These are phyloP conservation scores for Odocoileus hemionus DNA, from an alignment of 2,113 vertebrate species.

Conservation along the genomic window DNA sequence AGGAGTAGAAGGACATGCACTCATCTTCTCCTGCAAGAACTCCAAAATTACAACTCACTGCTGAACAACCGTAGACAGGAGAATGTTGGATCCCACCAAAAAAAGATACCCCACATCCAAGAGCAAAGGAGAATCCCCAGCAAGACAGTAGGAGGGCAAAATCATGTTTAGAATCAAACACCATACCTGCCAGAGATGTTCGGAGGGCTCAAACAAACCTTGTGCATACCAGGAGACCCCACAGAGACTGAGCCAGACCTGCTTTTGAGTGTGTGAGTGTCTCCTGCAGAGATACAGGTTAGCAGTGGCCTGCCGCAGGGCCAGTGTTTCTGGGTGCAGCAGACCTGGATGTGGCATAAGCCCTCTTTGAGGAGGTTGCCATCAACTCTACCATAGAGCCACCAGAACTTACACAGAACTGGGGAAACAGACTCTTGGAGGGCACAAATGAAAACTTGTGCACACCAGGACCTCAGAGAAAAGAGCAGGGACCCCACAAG, in stretches of 20 bases:
- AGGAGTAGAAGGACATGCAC: rapidly evolving
- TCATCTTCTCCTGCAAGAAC: not conserved
- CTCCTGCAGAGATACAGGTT: not conserved
- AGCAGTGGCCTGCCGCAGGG: not conserved
- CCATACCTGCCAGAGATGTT: not conserved
- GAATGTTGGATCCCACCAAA: not conserved
- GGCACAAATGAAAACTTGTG: not conserved
- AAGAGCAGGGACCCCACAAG: not conserved
- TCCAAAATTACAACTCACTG: not conserved
- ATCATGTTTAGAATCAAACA: not conserved
- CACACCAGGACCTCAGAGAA: not conserved
- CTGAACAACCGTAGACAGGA: not conserved
- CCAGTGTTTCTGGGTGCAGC: not conserved
- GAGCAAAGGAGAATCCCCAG: not conserved
- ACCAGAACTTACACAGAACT: not conserved
- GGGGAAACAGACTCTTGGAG: not conserved
- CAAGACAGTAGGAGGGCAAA: not conserved
- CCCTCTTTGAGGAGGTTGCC: not conserved
- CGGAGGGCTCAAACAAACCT: not conserved
- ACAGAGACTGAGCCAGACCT: not conserved
- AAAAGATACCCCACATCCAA: not conserved
- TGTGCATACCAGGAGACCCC: not conserved
- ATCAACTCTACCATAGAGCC: not conserved
- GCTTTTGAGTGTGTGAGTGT: not conserved
- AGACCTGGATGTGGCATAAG: not conserved